Evolutionary conservation across 2,888 invertebrate genomes (phyloP).

Genomic region (Drosophila cognata): DNA sequence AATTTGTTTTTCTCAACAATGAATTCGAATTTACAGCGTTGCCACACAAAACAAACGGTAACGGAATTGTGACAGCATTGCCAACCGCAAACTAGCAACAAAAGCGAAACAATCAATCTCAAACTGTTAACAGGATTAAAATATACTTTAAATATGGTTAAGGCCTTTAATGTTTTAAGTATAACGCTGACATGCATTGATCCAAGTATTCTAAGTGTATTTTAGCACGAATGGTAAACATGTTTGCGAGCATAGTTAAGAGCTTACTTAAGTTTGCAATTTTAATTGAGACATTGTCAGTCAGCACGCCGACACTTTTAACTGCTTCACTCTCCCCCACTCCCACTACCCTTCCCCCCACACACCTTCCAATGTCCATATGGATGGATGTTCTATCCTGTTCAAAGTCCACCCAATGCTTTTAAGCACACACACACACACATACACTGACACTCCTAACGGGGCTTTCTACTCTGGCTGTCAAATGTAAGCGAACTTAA

Average conservation of each 20-base stretch:
- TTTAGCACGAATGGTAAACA: conserved; percentile 36
- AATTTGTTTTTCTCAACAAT: not conserved
- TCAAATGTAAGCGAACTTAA: conserved; percentile 81
- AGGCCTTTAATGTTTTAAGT: not conserved
- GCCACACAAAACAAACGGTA: conserved; percentile 37
- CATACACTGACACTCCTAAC: conserved; percentile 53
- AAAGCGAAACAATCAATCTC: conserved; percentile 2
- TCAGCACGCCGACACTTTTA: conserved; percentile 44
- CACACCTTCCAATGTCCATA: conserved; percentile 18
- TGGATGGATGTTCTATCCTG: conserved; percentile 39
- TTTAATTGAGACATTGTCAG: conserved; percentile 74
- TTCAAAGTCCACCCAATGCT: conserved; percentile 62
- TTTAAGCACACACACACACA: conserved; percentile 67
- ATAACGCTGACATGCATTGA: conserved; percentile 2
- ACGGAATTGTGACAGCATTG: conserved; percentile 32
- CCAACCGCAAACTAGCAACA: conserved; percentile 24
- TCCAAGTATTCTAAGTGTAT: conserved; percentile 5
- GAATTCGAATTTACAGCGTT: conserved; percentile 36
- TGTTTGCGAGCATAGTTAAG: conserved; percentile 38
- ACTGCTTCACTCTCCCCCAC: conserved; percentile 32
- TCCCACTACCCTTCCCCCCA: not conserved
- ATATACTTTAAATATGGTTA: not conserved
- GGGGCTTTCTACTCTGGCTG: conserved; percentile 64
- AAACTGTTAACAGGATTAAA: conserved; percentile 34
- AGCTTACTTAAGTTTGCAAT: conserved; percentile 49